phyloP scores from a whole-genome alignment of 1,140 invertebrate genomes.

The Anadara kagoshimensis region DNA sequence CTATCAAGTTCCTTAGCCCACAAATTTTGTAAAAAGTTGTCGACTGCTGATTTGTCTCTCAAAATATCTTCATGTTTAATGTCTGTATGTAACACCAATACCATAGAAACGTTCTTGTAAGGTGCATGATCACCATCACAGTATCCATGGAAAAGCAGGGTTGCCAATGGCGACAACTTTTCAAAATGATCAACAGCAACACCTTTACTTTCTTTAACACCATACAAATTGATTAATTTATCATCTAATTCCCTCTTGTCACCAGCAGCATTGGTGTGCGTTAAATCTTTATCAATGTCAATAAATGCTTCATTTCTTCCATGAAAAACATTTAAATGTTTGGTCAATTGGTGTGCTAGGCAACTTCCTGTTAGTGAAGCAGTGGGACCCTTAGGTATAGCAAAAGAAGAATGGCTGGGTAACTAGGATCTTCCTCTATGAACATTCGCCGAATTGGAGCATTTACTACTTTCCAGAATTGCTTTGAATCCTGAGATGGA shows the following conservation, averaged over 20 bases:
- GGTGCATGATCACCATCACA: constrained; percentile 67
- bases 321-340: constrained; percentile 30
- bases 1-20: constrained; percentile 48
- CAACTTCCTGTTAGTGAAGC: constrained; percentile 28
- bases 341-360: constrained; percentile 28
- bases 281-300: constrained; percentile 22
- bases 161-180: constrained; percentile 41
- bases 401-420: constrained; percentile 53
- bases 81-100: constrained; percentile 47
- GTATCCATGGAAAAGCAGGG: constrained; percentile 61
- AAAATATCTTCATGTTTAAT: constrained; percentile 18
- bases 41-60: constrained; percentile 19
- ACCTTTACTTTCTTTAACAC: constrained; percentile 30
- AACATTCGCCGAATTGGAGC: constrained; percentile 38
- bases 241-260: constrained; percentile 52
- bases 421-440: constrained; percentile 34
- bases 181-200: constrained; percentile 60
- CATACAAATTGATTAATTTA: background rate
- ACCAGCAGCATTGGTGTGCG: constrained; percentile 6
- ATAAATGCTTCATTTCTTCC: constrained; percentile 22
- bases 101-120: constrained; percentile 58
- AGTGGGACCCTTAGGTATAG: constrained; percentile 23
- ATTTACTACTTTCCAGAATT: constrained; percentile 48
- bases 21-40: constrained; percentile 38
- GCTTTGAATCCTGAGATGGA: constrained; percentile 15